Percentiles rank a stretch among this genome's conserved stretches.
Conservation (phyloP, 2,888 invertebrate species). For the Lithophane socia region DNA sequence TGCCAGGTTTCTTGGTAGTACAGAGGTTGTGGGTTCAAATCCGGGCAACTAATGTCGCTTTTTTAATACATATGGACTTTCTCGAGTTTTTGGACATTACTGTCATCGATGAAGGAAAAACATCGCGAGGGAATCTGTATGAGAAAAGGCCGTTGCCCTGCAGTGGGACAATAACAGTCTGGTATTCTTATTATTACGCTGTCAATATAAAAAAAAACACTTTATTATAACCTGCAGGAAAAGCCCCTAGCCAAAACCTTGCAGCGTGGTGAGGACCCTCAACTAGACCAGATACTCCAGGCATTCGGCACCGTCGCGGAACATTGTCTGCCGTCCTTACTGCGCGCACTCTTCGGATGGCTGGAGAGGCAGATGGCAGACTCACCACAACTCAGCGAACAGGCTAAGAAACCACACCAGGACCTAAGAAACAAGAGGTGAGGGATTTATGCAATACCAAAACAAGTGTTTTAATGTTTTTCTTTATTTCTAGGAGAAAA, state of each 20-base stretch:
- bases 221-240: slow-evolving; percentile 90
- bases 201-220: neutral
- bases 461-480: neutral
- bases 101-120: neutral
- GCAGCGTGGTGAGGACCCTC: slow-evolving; percentile 98
- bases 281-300: slow-evolving; percentile 97
- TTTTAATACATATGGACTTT: no score
- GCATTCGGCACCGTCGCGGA: slow-evolving; percentile 99
- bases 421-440: slow-evolving; percentile 89
- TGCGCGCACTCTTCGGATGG: slow-evolving; percentile 98
- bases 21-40: neutral
- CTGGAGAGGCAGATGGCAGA: slow-evolving; percentile 96
- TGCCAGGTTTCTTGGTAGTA: neutral
- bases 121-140: neutral
- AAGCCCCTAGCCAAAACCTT: slow-evolving; percentile 98
- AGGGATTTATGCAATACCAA: slow-evolving; percentile 19
- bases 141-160: neutral
- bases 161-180: no score
- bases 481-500: neutral
- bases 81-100: neutral
- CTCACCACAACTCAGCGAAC: slow-evolving; percentile 88
- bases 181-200: neutral
- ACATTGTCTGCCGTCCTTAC: slow-evolving; percentile 98
- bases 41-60: neutral
- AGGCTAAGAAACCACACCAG: slow-evolving; percentile 90